Evolutionary conservation across 1,140 invertebrate genomes (phyloP).

Genomic region (Panagrolaimus sp.): DNA sequence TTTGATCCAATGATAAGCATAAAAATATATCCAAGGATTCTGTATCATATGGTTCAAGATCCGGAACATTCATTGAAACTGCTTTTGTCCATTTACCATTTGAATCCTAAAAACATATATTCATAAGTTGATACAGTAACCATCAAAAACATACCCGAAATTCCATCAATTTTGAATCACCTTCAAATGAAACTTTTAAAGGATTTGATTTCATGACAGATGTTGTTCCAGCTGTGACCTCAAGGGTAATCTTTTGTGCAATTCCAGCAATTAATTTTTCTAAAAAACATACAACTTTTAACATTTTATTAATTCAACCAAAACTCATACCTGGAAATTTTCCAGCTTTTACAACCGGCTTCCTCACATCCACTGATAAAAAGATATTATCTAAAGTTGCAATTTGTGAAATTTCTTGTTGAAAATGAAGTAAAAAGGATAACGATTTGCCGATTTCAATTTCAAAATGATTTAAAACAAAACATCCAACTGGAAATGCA

Average conservation of each 20-base stretch:
- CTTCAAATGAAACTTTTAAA: slow-evolving; percentile 26
- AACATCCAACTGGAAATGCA: background rate
- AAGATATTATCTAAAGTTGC: background rate
- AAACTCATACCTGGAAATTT: background rate
- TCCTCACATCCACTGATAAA: slow-evolving; percentile 28
- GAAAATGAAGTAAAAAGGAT: background rate
- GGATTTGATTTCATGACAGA: slow-evolving; percentile 15
- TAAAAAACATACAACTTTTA: no score
- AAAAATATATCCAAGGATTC: slow-evolving; percentile 27
- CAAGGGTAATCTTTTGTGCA: slow-evolving; percentile 33
- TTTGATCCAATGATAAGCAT: slow-evolving; percentile 31
- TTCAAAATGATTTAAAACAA: slow-evolving; percentile 16
- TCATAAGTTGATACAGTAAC: no score
- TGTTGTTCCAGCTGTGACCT: slow-evolving; percentile 39
- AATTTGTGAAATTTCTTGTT: slow-evolving; percentile 3
- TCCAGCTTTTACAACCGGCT: slow-evolving; percentile 29
- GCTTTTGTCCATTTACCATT: slow-evolving; percentile 28
- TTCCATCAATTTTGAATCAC: slow-evolving; percentile 27
- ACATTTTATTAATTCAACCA: no score
- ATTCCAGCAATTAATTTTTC: slow-evolving; percentile 35
- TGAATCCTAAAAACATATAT: slow-evolving; percentile 30
- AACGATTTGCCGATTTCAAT: background rate
- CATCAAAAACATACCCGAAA: slow-evolving; percentile 36
- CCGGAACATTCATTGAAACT: slow-evolving; percentile 15
- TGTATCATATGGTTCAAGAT: slow-evolving; percentile 21